A percentile compares a stretch with the other conserved stretches of the same genome.
Conservation (phyloP, 2,113 vertebrate species). For the Amblyopsis rosae region DNA sequence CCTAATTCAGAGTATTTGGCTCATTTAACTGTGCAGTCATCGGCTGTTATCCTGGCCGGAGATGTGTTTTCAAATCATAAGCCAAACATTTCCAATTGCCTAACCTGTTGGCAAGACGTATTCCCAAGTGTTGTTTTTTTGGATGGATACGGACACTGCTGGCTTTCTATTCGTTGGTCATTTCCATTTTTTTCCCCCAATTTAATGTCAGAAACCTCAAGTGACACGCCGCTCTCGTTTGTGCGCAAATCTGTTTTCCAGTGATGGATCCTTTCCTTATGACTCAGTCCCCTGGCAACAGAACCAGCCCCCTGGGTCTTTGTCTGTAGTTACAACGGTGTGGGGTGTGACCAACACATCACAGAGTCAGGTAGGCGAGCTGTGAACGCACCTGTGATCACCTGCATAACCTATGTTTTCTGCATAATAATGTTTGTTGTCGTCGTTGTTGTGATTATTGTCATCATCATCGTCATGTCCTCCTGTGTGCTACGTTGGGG, state of each 20-base stretch:
- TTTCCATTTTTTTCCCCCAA: constrained; percentile 10
- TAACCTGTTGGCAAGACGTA: constrained; percentile 33
- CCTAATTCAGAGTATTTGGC: constrained; percentile 18
- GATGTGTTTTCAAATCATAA: constrained; percentile 37
- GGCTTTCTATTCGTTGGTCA: constrained; percentile 1
- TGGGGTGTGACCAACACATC: constrained; percentile 99
- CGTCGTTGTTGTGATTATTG: no score
- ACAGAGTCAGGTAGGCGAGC: constrained; percentile 91
- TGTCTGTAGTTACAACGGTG: constrained; percentile 98
- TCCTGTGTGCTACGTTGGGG: not conserved
- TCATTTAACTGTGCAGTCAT: constrained; percentile 19
- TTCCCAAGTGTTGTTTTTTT: constrained; percentile 40
- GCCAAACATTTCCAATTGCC: constrained; percentile 39
- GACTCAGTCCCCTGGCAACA: constrained; percentile 99
- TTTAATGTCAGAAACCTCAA: constrained; percentile 26
- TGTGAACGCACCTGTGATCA: not conserved
- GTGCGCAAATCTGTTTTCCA: constrained; percentile 56
- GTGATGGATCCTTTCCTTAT: constrained; percentile 98
- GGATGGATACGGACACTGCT: constrained; percentile 9
- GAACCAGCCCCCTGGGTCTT: constrained; percentile 96
- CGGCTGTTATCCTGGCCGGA: constrained; percentile 36
- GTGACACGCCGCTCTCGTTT: constrained; percentile 44
- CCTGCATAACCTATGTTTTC: not conserved
- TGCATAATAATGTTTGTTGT: no score
- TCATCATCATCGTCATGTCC: no score